Evolutionary conservation across 2,888 invertebrate genomes (phyloP).

Genomic region (Gryllus longicercus): DNA sequence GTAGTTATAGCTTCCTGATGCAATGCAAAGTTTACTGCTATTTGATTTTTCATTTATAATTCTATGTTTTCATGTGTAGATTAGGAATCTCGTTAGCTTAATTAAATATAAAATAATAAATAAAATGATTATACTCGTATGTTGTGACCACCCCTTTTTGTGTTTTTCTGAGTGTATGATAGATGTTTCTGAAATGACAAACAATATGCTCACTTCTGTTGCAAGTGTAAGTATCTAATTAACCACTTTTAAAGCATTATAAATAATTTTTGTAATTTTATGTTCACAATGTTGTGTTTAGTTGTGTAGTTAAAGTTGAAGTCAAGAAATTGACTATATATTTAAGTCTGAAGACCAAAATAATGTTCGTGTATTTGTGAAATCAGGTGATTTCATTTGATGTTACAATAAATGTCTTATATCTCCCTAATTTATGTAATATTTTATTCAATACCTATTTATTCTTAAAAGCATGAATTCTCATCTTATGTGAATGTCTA

Average conservation of each 20-base stretch:
- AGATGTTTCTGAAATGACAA: background rate
- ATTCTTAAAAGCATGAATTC: no score
- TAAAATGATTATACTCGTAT: background rate
- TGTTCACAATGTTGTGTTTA: no score
- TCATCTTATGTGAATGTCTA: no score
- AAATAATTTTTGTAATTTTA: no score
- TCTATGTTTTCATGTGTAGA: no score
- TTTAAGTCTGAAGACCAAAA: background rate
- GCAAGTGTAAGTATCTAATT: no score
- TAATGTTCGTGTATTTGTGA: background rate
- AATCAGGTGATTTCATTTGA: conserved; percentile 1
- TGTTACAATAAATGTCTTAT: conserved; percentile 8
- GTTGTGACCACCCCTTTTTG: background rate
- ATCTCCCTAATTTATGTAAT: background rate
- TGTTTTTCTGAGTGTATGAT: background rate
- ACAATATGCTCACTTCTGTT: no score
- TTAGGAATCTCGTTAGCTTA: background rate
- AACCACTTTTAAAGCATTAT: no score
- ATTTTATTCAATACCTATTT: no score
- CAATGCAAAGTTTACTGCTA: no score
- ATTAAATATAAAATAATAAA: background rate
- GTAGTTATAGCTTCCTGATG: no score
- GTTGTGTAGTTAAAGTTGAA: background rate
- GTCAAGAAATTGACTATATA: background rate
- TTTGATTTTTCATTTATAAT: no score